phyloP scores from a whole-genome alignment of 2,797 vertebrate species.

The Pipistrellus pipistrellus region DNA sequence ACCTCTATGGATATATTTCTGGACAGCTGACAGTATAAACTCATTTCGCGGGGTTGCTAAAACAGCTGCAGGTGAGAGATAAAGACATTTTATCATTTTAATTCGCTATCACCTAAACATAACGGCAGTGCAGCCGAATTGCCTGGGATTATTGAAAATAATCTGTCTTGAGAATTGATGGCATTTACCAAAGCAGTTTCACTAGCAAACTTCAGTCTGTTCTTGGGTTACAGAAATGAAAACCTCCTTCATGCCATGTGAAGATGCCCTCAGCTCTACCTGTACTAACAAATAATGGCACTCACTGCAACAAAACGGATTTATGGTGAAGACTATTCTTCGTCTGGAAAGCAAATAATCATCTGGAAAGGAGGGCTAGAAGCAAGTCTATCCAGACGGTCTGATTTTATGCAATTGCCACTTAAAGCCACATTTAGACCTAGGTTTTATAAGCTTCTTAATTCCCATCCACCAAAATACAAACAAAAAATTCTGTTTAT shows the following conservation, averaged over 20 bases:
- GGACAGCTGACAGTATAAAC: conserved; percentile 54
- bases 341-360: conserved; percentile 40
- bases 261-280: conserved; percentile 62
- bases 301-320: conserved; percentile 46
- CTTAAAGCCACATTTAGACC: neutral
- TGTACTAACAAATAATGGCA: conserved; percentile 57
- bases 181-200: conserved; percentile 35
- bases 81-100: conserved; percentile 81
- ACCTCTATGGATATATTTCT: conserved; percentile 72
- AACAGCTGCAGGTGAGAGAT: conserved; percentile 80
- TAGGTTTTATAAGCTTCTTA: conserved; percentile 34
- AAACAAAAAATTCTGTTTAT: neutral
- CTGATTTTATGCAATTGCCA: neutral
- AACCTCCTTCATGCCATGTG: neutral
- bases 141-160: conserved; percentile 79
- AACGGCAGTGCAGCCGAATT: conserved; percentile 68
- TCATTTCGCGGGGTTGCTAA: conserved; percentile 78
- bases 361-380: conserved; percentile 11
- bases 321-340: conserved; percentile 56
- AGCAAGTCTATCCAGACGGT: neutral
- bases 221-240: conserved; percentile 62
- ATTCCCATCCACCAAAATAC: conserved; percentile 33
- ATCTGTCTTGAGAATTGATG: conserved; percentile 74
- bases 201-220: conserved; percentile 56
- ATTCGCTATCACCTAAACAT: conserved; percentile 75